A percentile compares a stretch with the other conserved stretches of the same genome.
Conservation (phyloP, 1,140 invertebrate genomes). For the Sitophilus oryzae region DNA sequence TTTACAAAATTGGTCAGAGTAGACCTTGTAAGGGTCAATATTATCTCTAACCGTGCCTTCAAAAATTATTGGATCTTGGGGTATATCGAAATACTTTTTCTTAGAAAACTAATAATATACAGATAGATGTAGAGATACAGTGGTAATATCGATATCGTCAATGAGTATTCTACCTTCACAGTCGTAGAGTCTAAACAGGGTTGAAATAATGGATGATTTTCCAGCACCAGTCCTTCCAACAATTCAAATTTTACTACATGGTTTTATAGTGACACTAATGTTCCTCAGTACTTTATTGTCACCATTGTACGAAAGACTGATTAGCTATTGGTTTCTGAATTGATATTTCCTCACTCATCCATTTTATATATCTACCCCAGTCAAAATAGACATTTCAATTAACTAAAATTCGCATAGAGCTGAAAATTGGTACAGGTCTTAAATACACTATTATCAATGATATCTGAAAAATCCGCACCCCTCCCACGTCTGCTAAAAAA, state of each 20-base stretch:
- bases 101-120: conserved; percentile 44
- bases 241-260: conserved; percentile 65
- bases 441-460: too few species aligned
- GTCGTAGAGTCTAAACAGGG: conserved; percentile 59
- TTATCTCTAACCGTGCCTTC: conserved; percentile 52
- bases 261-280: conserved; percentile 57
- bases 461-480: too few species aligned
- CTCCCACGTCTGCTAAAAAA: too few species aligned
- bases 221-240: conserved; percentile 79
- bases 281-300: conserved; percentile 65
- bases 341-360: too few species aligned
- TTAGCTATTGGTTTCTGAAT: too few species aligned
- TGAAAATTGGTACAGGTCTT: too few species aligned
- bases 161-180: conserved; percentile 52
- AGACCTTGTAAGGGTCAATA: conserved; percentile 52
- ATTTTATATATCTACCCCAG: too few species aligned
- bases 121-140: too few species aligned
- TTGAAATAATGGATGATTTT: conserved; percentile 71
- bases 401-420: too few species aligned
- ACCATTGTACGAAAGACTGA: conserved; percentile 59
- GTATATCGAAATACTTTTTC: conserved; percentile 72
- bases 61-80: conserved; percentile 72
- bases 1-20: too few species aligned
- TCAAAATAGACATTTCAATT: too few species aligned
- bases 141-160: conserved; percentile 42